Conservation (phyloP, 2,113 vertebrate genomes). For the Oncorhynchus mykiss region DNA sequence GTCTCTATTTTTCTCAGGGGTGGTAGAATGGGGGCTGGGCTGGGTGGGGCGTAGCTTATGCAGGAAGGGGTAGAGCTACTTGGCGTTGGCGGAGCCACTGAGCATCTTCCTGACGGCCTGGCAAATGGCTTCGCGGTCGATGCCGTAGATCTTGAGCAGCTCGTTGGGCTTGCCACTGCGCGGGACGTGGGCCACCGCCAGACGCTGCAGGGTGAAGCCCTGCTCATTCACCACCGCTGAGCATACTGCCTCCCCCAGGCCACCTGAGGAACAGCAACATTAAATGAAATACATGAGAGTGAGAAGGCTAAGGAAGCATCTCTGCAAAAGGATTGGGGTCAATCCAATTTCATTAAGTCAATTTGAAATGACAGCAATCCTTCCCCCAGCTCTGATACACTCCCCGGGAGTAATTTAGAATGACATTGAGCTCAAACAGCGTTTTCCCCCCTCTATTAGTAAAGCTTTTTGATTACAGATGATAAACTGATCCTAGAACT, state of each 20-base stretch:
- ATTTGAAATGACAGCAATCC: too few relatives aligned
- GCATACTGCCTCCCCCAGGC: constrained; percentile 86
- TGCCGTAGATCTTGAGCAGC: constrained; percentile 89
- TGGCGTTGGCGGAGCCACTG: constrained; percentile 81
- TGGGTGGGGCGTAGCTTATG: constrained; percentile 32
- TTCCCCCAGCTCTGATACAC: background rate
- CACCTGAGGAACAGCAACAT: constrained; percentile 69
- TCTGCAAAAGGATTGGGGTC: too few relatives aligned
- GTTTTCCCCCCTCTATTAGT: too few relatives aligned
- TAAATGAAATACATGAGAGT: background rate
- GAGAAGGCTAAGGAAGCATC: background rate
- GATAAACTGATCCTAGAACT: too few relatives aligned
- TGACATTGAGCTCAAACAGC: too few relatives aligned
- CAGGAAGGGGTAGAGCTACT: constrained; percentile 60
- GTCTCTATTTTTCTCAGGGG: constrained; percentile 33
- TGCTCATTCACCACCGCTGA: constrained; percentile 81
- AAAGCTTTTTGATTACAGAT: too few relatives aligned
- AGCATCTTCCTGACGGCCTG: constrained; percentile 82
- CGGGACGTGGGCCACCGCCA: constrained; percentile 85
- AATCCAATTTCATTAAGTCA: too few relatives aligned
- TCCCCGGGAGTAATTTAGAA: too few relatives aligned
- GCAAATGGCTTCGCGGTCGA: constrained; percentile 86
- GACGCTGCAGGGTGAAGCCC: constrained; percentile 75
- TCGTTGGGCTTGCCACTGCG: constrained; percentile 86
- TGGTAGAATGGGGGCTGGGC: constrained; percentile 12